Evolutionary conservation across 2,888 invertebrate species (phyloP).

Genomic region (Pseudanteris insignis): DNA sequence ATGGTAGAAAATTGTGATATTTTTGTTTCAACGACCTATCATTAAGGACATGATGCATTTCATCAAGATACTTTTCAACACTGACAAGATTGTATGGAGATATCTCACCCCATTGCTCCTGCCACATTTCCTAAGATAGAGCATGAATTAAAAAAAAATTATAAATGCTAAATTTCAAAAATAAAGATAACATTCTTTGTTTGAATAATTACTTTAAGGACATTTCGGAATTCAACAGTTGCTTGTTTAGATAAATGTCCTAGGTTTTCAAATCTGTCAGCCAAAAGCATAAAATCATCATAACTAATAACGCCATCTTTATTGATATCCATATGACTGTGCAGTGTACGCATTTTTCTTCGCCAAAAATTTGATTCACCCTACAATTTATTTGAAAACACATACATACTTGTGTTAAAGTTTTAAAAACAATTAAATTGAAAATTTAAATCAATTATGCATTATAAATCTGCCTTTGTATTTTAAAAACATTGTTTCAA

Average conservation of each 20-base stretch:
- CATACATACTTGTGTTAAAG: too few relatives aligned
- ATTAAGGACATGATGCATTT: slow-evolving; percentile 84
- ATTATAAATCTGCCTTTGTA: background rate
- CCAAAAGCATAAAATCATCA: slow-evolving; percentile 81
- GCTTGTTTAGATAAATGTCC: slow-evolving; percentile 77
- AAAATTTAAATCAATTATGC: background rate
- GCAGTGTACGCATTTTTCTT: slow-evolving; percentile 85
- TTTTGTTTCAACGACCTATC: slow-evolving; percentile 78
- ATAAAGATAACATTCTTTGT: too few relatives aligned
- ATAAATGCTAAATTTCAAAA: too few relatives aligned
- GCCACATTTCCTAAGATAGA: slow-evolving; percentile 74
- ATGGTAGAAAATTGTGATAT: slow-evolving; percentile 82
- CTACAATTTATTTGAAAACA: too few relatives aligned
- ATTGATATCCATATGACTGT: slow-evolving; percentile 83
- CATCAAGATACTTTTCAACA: slow-evolving; percentile 82
- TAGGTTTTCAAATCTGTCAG: slow-evolving; percentile 78
- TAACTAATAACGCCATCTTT: slow-evolving; percentile 86
- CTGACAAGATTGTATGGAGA: slow-evolving; percentile 84
- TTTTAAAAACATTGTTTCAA: background rate
- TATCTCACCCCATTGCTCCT: slow-evolving; percentile 84
- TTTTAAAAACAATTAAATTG: background rate
- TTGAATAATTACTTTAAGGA: slow-evolving; percentile 75
- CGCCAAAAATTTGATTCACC: slow-evolving; percentile 79
- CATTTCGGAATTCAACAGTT: slow-evolving; percentile 75
- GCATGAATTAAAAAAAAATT: too few relatives aligned